These are phyloP conservation scores for Acanthurus leucopareius DNA, from an alignment of 2,797 vertebrate species.

Conservation along the genomic window DNA sequence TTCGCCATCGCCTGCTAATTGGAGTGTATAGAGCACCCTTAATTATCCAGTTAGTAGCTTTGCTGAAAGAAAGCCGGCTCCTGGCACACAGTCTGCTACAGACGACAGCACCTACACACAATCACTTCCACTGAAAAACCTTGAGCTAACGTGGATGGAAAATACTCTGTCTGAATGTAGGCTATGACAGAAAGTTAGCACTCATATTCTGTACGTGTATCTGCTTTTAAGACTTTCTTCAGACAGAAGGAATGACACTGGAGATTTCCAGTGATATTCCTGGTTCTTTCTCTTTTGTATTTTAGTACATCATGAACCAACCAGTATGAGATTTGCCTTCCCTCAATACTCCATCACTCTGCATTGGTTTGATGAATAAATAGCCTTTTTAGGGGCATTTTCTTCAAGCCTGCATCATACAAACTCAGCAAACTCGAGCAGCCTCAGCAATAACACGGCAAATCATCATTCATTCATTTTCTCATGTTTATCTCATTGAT, in stretches of 20 bases:
- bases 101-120: constrained; percentile 59
- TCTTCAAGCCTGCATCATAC: background rate
- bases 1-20: constrained; percentile 74
- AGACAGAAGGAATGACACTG: constrained; percentile 1
- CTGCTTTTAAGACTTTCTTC: constrained; percentile 27
- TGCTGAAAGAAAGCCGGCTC: constrained; percentile 65
- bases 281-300: background rate
- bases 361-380: background rate
- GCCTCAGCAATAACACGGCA: background rate
- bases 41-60: constrained; percentile 80
- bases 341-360: constrained; percentile 6
- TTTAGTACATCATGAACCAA: background rate
- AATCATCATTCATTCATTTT: constrained; percentile 7
- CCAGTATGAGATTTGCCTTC: background rate
- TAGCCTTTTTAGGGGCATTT: background rate
- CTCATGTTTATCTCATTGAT: background rate
- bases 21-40: constrained; percentile 73
- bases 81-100: constrained; percentile 61
- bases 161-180: constrained; percentile 21
- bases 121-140: constrained; percentile 29
- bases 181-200: constrained; percentile 28
- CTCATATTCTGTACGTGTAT: constrained; percentile 10
- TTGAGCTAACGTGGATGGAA: constrained; percentile 29
- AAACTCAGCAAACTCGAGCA: background rate
- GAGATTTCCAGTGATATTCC: constrained; percentile 2